Conservation (phyloP, 2,797 vertebrate species). For the Taenioides sp. region DNA sequence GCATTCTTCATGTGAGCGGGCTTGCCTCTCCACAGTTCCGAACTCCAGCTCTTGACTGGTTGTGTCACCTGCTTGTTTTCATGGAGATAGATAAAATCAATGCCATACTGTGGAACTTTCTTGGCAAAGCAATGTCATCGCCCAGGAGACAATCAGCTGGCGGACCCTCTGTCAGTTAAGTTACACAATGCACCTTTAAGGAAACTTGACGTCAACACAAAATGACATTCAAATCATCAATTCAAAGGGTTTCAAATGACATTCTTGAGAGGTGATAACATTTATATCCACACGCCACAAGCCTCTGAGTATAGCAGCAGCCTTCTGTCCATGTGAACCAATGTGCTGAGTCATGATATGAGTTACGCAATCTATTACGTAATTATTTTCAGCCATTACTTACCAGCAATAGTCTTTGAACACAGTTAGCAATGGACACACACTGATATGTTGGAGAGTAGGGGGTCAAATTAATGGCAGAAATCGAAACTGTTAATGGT, state of each 20-base stretch:
- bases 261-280: background rate
- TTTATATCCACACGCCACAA: background rate
- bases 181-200: no score
- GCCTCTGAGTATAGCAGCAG: background rate
- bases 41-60: no score
- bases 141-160: no score
- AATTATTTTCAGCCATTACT: background rate
- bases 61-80: no score
- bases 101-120: no score
- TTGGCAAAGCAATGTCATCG: no score
- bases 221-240: background rate
- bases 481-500: background rate
- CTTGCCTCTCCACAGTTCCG: no score
- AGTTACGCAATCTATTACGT: background rate
- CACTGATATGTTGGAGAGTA: background rate
- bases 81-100: no score
- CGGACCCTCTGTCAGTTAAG: no score
- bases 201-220: background rate
- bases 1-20: no score
- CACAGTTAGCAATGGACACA: background rate
- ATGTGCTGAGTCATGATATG: background rate
- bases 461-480: background rate
- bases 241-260: background rate
- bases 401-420: background rate
- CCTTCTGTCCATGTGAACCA: constrained; percentile 1